A percentile compares a stretch with the other conserved stretches of the same genome.
Evolutionary conservation across 92 coral and sea anemone genomes (phyloP).

Genomic region (Epizoanthus stellaris): DNA sequence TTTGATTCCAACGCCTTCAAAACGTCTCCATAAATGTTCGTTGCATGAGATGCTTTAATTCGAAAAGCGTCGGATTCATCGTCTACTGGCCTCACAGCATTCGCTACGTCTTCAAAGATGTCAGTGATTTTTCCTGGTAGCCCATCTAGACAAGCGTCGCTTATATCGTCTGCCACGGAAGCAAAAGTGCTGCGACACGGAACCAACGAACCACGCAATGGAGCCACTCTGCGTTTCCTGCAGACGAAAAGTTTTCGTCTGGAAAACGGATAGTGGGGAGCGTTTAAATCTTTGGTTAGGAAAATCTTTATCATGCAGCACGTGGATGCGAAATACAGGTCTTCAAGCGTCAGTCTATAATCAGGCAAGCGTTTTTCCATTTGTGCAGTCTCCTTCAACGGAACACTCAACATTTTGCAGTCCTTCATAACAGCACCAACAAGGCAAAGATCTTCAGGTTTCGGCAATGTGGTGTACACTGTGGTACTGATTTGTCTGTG

Average conservation of each 20-base stretch:
- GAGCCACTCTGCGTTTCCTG: background rate
- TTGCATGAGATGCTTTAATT: background rate
- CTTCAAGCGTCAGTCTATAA: slow-evolving; percentile 27
- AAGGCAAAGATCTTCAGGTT: background rate
- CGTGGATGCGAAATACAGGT: slow-evolving; percentile 29
- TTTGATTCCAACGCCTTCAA: slow-evolving; percentile 9
- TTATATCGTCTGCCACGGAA: background rate
- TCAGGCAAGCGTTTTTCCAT: slow-evolving; percentile 16
- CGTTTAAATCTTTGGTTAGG: background rate
- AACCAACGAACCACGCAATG: background rate
- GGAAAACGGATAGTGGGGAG: too few species aligned
- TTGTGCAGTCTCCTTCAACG: background rate
- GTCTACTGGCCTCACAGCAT: background rate
- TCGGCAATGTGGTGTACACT: background rate
- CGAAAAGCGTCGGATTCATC: background rate
- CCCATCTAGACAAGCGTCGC: background rate
- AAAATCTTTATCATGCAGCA: slow-evolving; percentile 11
- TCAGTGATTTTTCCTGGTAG: background rate
- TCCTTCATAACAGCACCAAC: background rate
- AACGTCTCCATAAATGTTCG: slow-evolving; percentile 14
- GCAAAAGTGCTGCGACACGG: background rate
- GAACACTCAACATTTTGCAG: background rate
- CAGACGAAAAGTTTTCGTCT: slow-evolving; percentile 9
- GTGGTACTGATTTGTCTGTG: background rate
- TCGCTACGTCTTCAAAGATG: background rate